phyloP scores from a whole-genome alignment of 2,113 vertebrate genomes.

The Barbus barbus region DNA sequence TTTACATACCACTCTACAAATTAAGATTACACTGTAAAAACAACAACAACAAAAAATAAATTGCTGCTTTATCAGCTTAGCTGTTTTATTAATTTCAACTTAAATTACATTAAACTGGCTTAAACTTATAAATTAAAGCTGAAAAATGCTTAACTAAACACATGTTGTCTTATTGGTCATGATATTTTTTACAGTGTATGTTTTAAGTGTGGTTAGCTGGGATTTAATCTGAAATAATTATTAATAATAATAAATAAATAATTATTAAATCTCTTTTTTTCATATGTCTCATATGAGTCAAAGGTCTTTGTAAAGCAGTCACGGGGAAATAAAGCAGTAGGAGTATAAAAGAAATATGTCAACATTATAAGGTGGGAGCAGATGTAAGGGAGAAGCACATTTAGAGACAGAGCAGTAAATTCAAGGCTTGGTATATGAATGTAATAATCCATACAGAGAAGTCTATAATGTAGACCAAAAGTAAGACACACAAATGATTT shows the following conservation, averaged over 20 bases:
- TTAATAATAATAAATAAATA: no score
- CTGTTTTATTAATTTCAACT: no score
- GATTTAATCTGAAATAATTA: background rate
- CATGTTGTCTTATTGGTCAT: no score
- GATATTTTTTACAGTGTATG: background rate
- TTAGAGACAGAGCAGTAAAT: slow-evolving; percentile 4
- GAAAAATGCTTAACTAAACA: no score
- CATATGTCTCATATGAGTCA: background rate
- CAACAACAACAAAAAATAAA: no score
- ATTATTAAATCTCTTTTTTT: background rate
- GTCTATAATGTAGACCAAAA: slow-evolving; percentile 53
- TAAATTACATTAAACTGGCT: no score
- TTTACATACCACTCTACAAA: no score
- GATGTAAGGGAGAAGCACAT: background rate
- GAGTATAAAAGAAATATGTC: background rate
- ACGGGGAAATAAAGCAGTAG: background rate
- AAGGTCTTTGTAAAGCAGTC: slow-evolving; percentile 53
- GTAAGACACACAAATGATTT: slow-evolving; percentile 56
- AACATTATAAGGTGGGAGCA: background rate
- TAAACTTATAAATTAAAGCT: no score
- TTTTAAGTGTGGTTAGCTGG: background rate
- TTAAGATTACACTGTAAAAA: no score
- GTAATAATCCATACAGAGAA: slow-evolving; percentile 32
- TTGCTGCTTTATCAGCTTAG: no score
- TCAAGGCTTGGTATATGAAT: slow-evolving; percentile 9